Conservation (phyloP, 2,113 vertebrate species). For the Eurystomus gularis region DNA sequence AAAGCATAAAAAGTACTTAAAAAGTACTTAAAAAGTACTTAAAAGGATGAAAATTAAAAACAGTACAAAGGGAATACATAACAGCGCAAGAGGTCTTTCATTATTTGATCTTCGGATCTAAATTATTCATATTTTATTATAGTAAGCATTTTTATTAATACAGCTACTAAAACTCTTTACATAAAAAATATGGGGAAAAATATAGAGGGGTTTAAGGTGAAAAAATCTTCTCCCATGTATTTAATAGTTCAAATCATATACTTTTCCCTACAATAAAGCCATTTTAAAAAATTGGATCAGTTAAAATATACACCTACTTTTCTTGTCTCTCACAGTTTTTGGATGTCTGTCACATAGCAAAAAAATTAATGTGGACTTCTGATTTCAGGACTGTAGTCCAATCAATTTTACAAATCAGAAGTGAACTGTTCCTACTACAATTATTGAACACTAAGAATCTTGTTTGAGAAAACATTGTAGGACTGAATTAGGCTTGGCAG, state of each 20-base stretch:
- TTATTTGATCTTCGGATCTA: not conserved
- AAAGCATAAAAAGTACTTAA: not conserved
- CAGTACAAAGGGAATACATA: not conserved
- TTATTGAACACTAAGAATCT: not conserved
- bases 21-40: not conserved
- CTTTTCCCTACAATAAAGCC: not conserved
- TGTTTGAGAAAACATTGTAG: not conserved
- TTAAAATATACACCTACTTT: not conserved
- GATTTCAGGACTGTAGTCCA: not conserved
- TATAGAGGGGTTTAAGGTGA: not conserved
- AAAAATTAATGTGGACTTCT: not conserved
- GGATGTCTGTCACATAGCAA: not conserved
- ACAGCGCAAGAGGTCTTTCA: not conserved
- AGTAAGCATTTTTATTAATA: not conserved
- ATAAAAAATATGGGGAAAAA: not conserved
- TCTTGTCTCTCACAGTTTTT: not conserved
- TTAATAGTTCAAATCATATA: not conserved
- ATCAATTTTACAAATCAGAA: not conserved
- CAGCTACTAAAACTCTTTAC: not conserved
- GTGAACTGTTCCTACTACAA: not conserved
- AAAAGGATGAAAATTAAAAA: not conserved
- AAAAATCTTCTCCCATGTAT: not conserved
- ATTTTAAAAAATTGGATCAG: not conserved
- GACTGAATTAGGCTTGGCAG: not conserved
- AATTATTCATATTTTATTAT: not conserved